phyloP scores from a whole-genome alignment of 2,797 vertebrate genomes.

The Enteromius fasciolatus region DNA sequence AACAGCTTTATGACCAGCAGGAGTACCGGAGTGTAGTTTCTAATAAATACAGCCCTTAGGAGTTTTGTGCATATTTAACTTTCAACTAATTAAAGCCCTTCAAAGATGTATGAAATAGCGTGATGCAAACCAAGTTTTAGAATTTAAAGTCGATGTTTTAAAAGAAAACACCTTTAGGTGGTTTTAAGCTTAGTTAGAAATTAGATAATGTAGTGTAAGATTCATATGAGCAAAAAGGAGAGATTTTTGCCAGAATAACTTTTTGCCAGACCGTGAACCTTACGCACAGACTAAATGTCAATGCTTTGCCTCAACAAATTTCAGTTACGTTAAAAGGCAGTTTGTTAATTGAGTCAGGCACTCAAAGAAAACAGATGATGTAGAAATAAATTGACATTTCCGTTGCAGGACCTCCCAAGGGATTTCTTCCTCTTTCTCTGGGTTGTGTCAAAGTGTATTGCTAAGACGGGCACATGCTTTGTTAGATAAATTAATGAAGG shows the following conservation, averaged over 20 bases:
- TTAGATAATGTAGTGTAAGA: not conserved
- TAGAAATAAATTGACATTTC: slow-evolving; percentile 53
- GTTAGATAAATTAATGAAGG: slow-evolving; percentile 12
- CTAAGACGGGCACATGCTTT: slow-evolving; percentile 13
- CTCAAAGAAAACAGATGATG: slow-evolving; percentile 40
- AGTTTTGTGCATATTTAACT: slow-evolving; percentile 36
- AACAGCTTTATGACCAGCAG: slow-evolving; percentile 40
- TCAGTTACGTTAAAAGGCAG: slow-evolving; percentile 31
- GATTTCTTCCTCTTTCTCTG: slow-evolving; percentile 54
- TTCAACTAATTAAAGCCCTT: slow-evolving; percentile 40
- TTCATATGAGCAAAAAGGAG: not conserved
- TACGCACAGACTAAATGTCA: slow-evolving; percentile 35
- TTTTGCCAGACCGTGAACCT: slow-evolving; percentile 4
- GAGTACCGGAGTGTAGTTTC: slow-evolving; percentile 20
- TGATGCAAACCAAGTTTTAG: slow-evolving; percentile 24
- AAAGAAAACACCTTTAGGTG: slow-evolving; percentile 33
- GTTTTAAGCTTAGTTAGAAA: slow-evolving; percentile 17
- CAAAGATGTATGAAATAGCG: slow-evolving; percentile 18
- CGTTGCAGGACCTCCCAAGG: slow-evolving; percentile 32
- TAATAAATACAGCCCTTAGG: slow-evolving; percentile 44
- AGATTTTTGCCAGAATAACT: slow-evolving; percentile 4
- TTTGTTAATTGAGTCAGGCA: slow-evolving; percentile 51
- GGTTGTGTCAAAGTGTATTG: slow-evolving; percentile 11
- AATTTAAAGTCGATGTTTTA: slow-evolving; percentile 26
- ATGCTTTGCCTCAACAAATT: slow-evolving; percentile 32